Conservation (phyloP, 37 sponge, comb jelly and placozoan species). For the Cladorhizidae sp. region DNA sequence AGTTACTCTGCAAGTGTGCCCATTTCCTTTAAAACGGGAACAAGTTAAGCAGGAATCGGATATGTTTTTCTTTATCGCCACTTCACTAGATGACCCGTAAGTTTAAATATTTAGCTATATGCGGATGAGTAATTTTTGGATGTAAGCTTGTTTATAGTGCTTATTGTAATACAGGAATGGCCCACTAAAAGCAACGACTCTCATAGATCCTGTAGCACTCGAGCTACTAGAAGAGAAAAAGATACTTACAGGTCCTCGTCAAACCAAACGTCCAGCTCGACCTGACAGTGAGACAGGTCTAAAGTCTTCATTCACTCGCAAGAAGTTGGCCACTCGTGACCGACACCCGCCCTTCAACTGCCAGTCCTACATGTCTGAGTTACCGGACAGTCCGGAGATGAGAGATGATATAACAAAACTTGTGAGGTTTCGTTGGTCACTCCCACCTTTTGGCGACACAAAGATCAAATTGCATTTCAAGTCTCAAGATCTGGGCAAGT, state of each 20-base stretch:
- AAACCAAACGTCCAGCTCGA: slow-evolving; percentile 1
- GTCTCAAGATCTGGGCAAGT: slow-evolving; percentile 75
- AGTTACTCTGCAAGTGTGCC: slow-evolving; percentile 71
- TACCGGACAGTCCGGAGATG: no score
- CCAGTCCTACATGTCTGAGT: background rate
- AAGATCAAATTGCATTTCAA: slow-evolving; percentile 86
- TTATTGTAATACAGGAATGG: background rate
- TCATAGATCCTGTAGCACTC: background rate
- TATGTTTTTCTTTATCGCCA: slow-evolving; percentile 66
- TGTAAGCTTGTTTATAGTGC: background rate
- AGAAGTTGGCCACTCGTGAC: background rate
- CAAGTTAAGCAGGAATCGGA: slow-evolving; percentile 8
- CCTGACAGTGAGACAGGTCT: background rate
- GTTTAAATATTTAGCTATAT: no score
- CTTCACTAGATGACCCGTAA: slow-evolving; percentile 86
- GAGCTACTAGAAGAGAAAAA: background rate
- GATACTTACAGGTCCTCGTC: slow-evolving; percentile 26
- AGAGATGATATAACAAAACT: slow-evolving; percentile 1
- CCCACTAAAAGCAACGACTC: background rate
- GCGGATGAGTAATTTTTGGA: no score
- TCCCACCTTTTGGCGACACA: slow-evolving; percentile 73
- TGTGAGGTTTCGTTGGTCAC: slow-evolving; percentile 87
- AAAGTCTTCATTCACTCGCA: background rate
- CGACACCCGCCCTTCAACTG: background rate
- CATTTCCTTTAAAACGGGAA: slow-evolving; percentile 68